Base-by-base conservation (phyloP, 2,888 invertebrate species). In the Dicranocentrus wangi region DNA sequence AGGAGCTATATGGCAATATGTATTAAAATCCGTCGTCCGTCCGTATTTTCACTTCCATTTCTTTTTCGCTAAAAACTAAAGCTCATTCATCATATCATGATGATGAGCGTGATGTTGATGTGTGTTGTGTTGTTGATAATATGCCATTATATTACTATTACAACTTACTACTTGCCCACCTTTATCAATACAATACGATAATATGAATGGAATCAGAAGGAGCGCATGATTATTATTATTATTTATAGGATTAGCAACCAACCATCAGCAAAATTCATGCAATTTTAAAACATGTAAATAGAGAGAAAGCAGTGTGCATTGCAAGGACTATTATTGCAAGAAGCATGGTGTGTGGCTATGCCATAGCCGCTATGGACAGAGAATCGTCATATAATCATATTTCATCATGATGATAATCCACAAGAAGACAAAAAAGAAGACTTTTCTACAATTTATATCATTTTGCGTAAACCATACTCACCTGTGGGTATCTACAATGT, bases 401-500 rank as follows among this genome's bases (percentile, higher is more conserved):
- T n/a, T n/a, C n/a, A n/a, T n/a, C n/a, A n/a, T n/a, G n/a, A n/a
- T n/a, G n/a, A n/a, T n/a, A n/a, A n/a, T n/a, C n/a, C n/a, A n/a
- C n/a, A 47, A n/a, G 47, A 47, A 10, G 2, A 47, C 47, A 47
- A 47, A n/a, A n/a, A 47, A 10, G 2, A 47, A 7, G 15, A 47
- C 47, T 47, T 47, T n/a, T 47, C n/a, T 47, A 10, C 47, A 15
- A 15, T 15, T 47, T 47, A 13, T 47, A 47, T 47, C 47, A 47
- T 47, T 47, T 47, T 47, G n/a, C n/a, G n/a, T n/a, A n/a, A n/a
- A n/a, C n/a, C n/a, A 23, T 7, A 17, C 75, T 80, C 51, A 84
- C 84, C 84, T 84, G 82, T 51, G 84, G 84, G 71, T 84, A 82
- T 70, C 84, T 82, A 71, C 82, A 82, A 43, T 84, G 84, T 3